Conservation (phyloP, 2,888 invertebrate genomes). For the Melieria picta region DNA sequence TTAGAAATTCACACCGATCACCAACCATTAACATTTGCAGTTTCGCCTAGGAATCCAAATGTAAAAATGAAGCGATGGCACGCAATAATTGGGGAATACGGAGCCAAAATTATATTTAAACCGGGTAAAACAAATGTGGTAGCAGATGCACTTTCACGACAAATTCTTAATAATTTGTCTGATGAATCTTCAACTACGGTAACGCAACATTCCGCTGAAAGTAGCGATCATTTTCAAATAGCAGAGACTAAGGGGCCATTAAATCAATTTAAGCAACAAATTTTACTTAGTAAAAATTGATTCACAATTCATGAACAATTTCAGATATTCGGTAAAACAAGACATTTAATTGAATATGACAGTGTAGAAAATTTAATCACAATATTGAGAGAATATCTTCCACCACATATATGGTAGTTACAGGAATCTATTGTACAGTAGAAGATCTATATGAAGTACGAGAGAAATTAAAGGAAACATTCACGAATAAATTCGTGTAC, state of each 20-base stretch:
- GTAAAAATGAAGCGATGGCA: conserved; percentile 46
- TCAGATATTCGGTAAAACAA: conserved; percentile 8
- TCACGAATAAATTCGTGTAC: conserved; percentile 20
- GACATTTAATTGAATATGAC: conserved; percentile 28
- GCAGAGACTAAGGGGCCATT: conserved; percentile 27
- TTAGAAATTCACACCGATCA: conserved; percentile 31
- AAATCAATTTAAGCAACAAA: conserved; percentile 34
- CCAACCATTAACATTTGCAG: too few species aligned
- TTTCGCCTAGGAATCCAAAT: conserved; percentile 47
- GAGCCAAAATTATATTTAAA: conserved; percentile 23
- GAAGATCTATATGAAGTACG: conserved; percentile 24
- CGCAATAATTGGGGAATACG: too few species aligned
- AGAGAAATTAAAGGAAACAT: conserved; percentile 6
- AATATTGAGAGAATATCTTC: conserved; percentile 29
- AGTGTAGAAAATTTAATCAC: conserved; percentile 22
- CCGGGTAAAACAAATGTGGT: conserved; percentile 9
- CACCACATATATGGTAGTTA: conserved; percentile 9
- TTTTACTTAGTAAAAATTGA: conserved; percentile 17
- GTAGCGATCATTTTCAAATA: conserved; percentile 27
- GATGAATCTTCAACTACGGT: not conserved
- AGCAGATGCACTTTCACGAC: conserved; percentile 4
- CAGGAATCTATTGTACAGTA: conserved; percentile 21
- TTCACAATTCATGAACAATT: conserved; percentile 29
- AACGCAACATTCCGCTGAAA: conserved; percentile 28
- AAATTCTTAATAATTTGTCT: conserved; percentile 11